A percentile compares a stretch with the other conserved stretches of the same genome.
Conservation (phyloP, 2,888 invertebrate genomes). For the Diarsia brunnea region DNA sequence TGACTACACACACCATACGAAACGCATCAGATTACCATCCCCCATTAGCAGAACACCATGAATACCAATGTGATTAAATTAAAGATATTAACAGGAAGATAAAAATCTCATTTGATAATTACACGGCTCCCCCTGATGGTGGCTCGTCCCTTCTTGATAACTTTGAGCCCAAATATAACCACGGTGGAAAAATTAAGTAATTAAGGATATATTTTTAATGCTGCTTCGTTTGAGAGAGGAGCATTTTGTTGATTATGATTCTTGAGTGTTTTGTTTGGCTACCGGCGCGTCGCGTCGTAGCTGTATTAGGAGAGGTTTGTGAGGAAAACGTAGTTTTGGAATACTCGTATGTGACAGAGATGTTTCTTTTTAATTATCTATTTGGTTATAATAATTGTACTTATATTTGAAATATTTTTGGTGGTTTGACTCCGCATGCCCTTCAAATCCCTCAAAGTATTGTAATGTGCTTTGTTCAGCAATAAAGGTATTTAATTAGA, state of each 20-base stretch:
- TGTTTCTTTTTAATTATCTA: background rate
- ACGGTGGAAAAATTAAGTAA: conserved; percentile 64
- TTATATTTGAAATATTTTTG: background rate
- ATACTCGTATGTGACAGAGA: background rate
- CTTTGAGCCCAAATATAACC: conserved; percentile 51
- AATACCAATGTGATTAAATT: conserved; percentile 70
- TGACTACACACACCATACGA: background rate
- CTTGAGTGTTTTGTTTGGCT: conserved; percentile 42
- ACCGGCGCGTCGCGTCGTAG: background rate
- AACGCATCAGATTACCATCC: conserved; percentile 13
- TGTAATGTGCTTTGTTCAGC: background rate
- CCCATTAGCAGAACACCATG: conserved; percentile 14
- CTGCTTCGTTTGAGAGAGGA: conserved; percentile 33
- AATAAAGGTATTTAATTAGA: background rate
- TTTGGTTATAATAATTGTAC: background rate
- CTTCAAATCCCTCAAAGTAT: background rate
- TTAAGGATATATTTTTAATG: conserved; percentile 51
- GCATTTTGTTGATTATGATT: conserved; percentile 48
- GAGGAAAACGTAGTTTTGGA: conserved; percentile 3
- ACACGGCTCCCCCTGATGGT: conserved; percentile 61
- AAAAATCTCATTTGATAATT: conserved; percentile 80
- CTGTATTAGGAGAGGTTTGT: conserved; percentile 11
- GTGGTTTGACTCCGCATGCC: background rate
- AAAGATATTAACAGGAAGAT: conserved; percentile 71
- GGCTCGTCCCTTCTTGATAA: conserved; percentile 58